These are phyloP conservation scores for Lerista edwardsae DNA, from an alignment of 2,797 vertebrate species.

Conservation along the genomic window DNA sequence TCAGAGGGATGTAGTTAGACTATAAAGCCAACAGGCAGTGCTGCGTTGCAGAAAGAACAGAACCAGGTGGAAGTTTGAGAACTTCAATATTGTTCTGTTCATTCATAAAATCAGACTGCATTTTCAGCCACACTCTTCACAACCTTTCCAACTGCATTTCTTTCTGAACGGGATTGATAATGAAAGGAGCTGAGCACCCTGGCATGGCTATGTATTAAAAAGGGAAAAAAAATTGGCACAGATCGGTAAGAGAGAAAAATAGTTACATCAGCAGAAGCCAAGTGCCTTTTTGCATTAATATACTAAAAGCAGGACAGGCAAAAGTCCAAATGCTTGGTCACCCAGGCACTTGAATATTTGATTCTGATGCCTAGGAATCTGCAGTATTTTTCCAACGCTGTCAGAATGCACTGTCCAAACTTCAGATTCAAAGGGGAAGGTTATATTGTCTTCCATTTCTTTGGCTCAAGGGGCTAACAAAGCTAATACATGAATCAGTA, in stretches of 20 bases:
- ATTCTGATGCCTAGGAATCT: background rate
- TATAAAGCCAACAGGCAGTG: background rate
- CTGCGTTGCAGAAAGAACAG: background rate
- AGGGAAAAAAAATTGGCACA: background rate
- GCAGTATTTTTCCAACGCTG: background rate
- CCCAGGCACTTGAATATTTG: background rate
- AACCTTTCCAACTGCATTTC: background rate
- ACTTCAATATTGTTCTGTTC: accelerated
- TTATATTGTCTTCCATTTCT: background rate
- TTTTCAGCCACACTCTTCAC: background rate
- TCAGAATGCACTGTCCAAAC: background rate
- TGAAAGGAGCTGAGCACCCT: background rate
- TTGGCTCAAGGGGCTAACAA: background rate
- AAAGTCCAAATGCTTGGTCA: background rate
- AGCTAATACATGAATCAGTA: background rate
- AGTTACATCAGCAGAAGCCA: background rate
- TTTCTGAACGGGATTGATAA: background rate
- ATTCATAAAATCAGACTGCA: constrained; percentile 1
- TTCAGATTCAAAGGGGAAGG: background rate
- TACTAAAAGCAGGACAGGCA: constrained; percentile 5
- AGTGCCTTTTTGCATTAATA: background rate
- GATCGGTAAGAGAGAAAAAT: background rate
- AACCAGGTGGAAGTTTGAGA: background rate
- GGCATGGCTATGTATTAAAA: background rate
- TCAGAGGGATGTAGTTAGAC: background rate